Evolutionary conservation across 2,888 invertebrate genomes (phyloP).

Genomic region (Drosophila niveifrons): DNA sequence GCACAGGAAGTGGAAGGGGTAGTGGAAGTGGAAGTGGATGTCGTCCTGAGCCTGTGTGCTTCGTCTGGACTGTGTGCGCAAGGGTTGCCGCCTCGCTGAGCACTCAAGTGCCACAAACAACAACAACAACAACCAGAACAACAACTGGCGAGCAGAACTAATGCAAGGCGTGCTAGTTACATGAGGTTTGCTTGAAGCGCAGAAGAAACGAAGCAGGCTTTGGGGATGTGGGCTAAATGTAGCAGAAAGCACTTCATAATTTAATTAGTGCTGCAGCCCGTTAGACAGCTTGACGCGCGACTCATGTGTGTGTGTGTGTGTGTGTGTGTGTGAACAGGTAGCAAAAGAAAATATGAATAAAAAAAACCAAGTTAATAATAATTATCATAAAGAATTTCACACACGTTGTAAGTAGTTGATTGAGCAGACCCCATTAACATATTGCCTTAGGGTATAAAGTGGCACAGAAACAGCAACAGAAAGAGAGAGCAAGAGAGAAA

Average conservation of each 20-base stretch:
- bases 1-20: not conserved
- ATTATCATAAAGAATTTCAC: constrained; percentile 67
- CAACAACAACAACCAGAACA: constrained; percentile 18
- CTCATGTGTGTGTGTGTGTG: constrained; percentile 17
- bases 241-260: constrained; percentile 75
- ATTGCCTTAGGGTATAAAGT: not conserved
- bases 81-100: constrained; percentile 68
- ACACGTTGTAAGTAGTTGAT: constrained; percentile 42
- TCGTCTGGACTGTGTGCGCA: constrained; percentile 37
- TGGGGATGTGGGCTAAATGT: constrained; percentile 56
- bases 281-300: constrained; percentile 37
- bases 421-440: not conserved
- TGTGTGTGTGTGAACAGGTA: constrained; percentile 25
- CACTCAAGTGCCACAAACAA: constrained; percentile 53
- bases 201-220: not conserved
- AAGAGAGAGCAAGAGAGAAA: not conserved
- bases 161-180: constrained; percentile 38
- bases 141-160: constrained; percentile 12
- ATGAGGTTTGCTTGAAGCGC: constrained; percentile 33
- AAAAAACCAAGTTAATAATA: constrained; percentile 52
- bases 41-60: constrained; percentile 1
- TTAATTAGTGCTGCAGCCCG: constrained; percentile 72
- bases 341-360: constrained; percentile 16
- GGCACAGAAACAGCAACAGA: not conserved
- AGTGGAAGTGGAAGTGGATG: not conserved